Conservation (phyloP, 1,140 invertebrate species). For the Periplaneta americana region DNA sequence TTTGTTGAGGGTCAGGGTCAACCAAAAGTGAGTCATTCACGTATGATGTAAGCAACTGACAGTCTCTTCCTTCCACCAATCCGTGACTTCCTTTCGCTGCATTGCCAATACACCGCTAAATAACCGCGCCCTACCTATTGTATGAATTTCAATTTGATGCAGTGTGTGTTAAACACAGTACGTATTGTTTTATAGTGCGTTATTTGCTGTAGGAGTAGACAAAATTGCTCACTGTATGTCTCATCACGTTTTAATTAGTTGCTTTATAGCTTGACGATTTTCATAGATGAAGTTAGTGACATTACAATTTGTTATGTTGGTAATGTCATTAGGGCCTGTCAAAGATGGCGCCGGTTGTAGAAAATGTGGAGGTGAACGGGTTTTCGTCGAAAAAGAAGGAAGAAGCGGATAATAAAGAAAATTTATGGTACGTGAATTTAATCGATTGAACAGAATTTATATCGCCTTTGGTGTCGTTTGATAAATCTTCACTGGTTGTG, state of each 20-base stretch:
- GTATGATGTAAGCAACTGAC: not conserved
- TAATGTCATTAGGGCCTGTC: not conserved
- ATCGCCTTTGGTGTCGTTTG: constrained; percentile 24
- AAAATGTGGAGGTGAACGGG: constrained; percentile 41
- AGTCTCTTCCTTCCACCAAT: not conserved
- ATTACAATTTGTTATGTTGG: not conserved
- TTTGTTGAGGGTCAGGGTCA: not conserved
- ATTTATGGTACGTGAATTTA: constrained; percentile 50
- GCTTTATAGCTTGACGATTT: too few relatives aligned
- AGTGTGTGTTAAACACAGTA: too few relatives aligned
- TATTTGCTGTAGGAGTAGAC: too few relatives aligned
- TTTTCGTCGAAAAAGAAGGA: constrained; percentile 59
- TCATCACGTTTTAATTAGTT: too few relatives aligned
- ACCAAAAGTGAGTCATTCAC: not conserved
- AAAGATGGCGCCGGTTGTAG: constrained; percentile 20
- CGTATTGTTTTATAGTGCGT: too few relatives aligned
- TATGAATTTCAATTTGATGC: too few relatives aligned
- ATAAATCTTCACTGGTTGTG: not conserved
- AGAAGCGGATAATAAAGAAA: constrained; percentile 52
- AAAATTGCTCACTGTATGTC: too few relatives aligned
- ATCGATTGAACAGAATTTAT: constrained; percentile 39
- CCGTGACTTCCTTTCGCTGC: not conserved
- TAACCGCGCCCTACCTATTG: not conserved
- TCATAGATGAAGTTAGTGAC: not conserved
- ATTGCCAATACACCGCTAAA: not conserved